Percentiles rank a stretch among this genome's conserved stretches.
phyloP scores from a whole-genome alignment of 2,888 invertebrate genomes.

The Trissoscelio sp. region DNA sequence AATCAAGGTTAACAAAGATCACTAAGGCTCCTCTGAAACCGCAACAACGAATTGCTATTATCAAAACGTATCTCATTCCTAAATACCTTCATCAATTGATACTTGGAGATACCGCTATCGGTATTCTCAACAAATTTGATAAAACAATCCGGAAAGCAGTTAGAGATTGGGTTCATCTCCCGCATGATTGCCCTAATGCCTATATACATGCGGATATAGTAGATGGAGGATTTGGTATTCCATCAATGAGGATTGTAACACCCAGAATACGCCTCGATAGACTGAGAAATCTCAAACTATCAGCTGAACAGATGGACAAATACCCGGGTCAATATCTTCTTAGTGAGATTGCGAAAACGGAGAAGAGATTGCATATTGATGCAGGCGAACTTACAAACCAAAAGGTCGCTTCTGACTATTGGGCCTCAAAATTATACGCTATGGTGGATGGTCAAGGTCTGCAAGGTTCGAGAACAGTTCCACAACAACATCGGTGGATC shows the following conservation, averaged over 20 bases:
- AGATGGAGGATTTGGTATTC: constrained; percentile 10
- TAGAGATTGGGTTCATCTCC: constrained; percentile 1
- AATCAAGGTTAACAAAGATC: constrained; percentile 32
- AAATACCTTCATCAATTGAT: not conserved
- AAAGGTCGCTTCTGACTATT: not conserved
- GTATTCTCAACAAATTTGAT: not conserved
- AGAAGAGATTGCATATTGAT: not conserved
- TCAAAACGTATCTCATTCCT: constrained; percentile 26
- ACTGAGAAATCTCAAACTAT: not conserved
- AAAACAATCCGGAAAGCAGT: not conserved
- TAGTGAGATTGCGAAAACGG: not conserved
- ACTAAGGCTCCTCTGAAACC: constrained; percentile 64
- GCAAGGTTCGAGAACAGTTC: not conserved
- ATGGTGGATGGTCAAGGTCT: constrained; percentile 37
- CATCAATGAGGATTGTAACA: not conserved
- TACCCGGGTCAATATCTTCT: not conserved
- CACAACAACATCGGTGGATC: constrained; percentile 56
- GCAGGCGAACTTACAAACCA: not conserved
- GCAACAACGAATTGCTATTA: constrained; percentile 59
- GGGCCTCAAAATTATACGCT: constrained; percentile 4
- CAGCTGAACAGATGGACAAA: not conserved
- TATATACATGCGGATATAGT: not conserved
- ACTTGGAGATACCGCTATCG: not conserved
- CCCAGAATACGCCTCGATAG: not conserved
- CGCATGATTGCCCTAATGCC: too few species aligned